Evolutionary conservation across 92 coral and sea anemone genomes (phyloP), one percentile per base, ranked within the genome.

Genomic region (Parazoanthus darwini): DNA sequence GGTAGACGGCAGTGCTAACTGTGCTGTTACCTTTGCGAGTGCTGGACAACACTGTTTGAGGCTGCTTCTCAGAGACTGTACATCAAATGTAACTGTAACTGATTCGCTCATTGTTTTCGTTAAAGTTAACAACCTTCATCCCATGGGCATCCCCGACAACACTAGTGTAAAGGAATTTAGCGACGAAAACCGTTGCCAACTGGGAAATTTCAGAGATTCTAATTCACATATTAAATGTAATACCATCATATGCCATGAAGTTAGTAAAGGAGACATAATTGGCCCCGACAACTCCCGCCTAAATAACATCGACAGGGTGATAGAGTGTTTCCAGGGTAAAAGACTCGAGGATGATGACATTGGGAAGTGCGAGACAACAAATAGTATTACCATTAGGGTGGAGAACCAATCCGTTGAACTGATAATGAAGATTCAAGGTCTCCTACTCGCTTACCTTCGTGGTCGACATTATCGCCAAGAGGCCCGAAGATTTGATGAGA

Each of bases 401-500:
- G 36, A 67, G 11, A 75, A 68, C 71, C 36, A 75, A 0, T 77
- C 86, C 20, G 79, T 54, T 20, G 80, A 82, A 15, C 79, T 71
- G 20, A 38, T 43, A 5, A 71, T 67, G 46, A 87, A 54, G 33
- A 74, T 89, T 63, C 81, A 87, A 37, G 88, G 81, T 0, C 88
- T 87, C 74, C 59, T 86, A 6, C 85, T 86, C 0, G 88, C 88
- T 75, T 89, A 33, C 39, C 56, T 81, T 42, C 92, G 90, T 7
- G 92, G 92, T 38, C 85, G 54, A 22, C 80, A 87, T 76, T 90
- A 87, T 63, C 92, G 92, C 25, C 58, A 74, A 68, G 85, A 90
- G 50, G 92, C 90, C 58, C 65, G 90, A 26, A 67, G 50, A 48
- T 85, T 81, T 22, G 92, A 89, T 25, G 86, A 87, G 81, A 65